Conservation (phyloP, 2,797 vertebrate species). For the Gymnopithys bicolor region DNA sequence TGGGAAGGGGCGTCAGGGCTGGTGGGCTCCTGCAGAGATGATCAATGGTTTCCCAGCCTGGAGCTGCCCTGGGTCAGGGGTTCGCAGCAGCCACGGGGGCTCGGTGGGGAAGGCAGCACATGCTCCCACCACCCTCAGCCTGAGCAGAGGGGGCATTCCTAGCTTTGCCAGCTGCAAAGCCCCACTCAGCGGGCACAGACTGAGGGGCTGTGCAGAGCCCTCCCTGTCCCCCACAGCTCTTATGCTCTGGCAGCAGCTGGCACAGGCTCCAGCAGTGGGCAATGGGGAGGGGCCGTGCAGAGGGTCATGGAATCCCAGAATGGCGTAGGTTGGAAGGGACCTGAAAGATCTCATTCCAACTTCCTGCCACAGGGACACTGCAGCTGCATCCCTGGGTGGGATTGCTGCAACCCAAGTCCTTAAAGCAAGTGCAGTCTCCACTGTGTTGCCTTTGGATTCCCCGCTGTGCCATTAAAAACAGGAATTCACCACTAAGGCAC, state of each 20-base stretch:
- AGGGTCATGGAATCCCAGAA: background rate
- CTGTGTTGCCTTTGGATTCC: background rate
- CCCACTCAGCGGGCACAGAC: rapidly evolving
- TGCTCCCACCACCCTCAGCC: background rate
- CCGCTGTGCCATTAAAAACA: rapidly evolving
- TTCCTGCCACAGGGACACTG: background rate
- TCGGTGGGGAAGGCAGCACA: background rate
- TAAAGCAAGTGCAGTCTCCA: background rate
- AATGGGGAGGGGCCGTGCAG: rapidly evolving
- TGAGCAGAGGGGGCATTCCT: background rate
- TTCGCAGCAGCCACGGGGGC: rapidly evolving
- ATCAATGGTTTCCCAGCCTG: background rate
- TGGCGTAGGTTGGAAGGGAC: background rate
- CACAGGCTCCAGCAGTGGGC: background rate
- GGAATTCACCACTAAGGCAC: background rate
- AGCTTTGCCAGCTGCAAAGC: background rate
- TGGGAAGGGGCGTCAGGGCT: rapidly evolving
- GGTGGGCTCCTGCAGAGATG: background rate
- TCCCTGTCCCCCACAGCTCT: rapidly evolving
- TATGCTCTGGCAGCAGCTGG: background rate
- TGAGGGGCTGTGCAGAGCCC: background rate
- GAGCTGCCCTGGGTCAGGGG: background rate
- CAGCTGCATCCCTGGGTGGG: rapidly evolving
- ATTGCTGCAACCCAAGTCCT: background rate
- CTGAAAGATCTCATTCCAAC: background rate